phyloP scores from a whole-genome alignment of 2,797 vertebrate species.

The Oryzias sinensis region DNA sequence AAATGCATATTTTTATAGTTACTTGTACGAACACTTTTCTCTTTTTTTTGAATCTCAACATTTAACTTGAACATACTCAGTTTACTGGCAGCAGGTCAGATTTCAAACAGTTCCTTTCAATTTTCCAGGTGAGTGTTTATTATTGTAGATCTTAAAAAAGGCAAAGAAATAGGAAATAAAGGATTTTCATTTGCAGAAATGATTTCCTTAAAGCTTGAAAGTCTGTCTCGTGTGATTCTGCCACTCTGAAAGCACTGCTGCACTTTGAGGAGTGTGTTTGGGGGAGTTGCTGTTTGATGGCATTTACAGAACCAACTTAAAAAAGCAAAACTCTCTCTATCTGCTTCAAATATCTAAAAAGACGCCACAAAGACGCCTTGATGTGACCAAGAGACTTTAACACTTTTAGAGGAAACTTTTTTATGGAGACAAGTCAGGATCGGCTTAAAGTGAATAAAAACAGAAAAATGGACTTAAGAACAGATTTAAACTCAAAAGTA shows the following conservation, averaged over 20 bases:
- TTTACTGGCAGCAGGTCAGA: not conserved
- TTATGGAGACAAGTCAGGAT: no score
- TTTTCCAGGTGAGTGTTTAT: no score
- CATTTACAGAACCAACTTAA: not conserved
- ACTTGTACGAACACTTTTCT: not conserved
- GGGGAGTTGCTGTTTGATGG: not conserved
- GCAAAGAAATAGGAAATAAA: no score
- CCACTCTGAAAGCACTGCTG: slow-evolving; percentile 57
- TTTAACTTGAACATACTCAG: not conserved
- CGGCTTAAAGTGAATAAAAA: no score
- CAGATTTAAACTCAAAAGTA: no score
- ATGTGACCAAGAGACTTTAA: no score
- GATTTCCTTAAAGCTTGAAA: not conserved
- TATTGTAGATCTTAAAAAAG: no score
- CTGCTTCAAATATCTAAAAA: not conserved
- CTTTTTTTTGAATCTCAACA: not conserved
- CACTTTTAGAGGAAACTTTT: no score
- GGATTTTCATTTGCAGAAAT: not conserved
- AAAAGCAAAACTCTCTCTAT: not conserved
- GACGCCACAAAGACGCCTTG: no score
- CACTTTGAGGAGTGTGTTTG: slow-evolving; percentile 63
- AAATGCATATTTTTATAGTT: not conserved
- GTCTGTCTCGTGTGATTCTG: slow-evolving; percentile 15
- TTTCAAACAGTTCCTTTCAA: no score
- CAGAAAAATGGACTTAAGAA: no score